Conservation (phyloP, 2,888 invertebrate species). For the Philonicus albiceps region DNA sequence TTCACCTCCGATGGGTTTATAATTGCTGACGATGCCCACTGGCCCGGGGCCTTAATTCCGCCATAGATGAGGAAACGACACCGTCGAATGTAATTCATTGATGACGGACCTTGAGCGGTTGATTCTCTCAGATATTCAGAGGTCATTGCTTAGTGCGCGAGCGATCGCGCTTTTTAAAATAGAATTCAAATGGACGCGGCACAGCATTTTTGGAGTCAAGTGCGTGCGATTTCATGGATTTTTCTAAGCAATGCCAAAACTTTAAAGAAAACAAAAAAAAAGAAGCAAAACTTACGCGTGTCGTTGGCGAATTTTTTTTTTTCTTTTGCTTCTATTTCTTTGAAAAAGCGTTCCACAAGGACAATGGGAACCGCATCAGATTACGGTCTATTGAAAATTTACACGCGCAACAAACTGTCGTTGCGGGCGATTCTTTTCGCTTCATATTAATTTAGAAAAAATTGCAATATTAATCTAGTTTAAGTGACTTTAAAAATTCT, state of each 20-base stretch:
- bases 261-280: not conserved
- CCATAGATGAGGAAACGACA: constrained; percentile 25
- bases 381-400: not conserved
- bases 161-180: constrained; percentile 21
- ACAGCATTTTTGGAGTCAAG: constrained; percentile 30
- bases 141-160: constrained; percentile 23
- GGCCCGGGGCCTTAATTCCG: not conserved
- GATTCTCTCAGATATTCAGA: constrained; percentile 24
- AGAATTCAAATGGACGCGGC: constrained; percentile 18
- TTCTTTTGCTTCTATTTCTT: not conserved
- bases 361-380: not conserved
- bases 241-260: constrained; percentile 34
- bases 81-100: constrained; percentile 4
- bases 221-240: constrained; percentile 34
- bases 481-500: not conserved
- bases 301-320: not conserved
- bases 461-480: not conserved
- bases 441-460: no score
- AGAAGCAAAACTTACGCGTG: constrained; percentile 31
- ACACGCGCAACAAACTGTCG: not conserved
- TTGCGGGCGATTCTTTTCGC: no score
- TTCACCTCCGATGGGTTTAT: constrained; percentile 22
- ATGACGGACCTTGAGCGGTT: constrained; percentile 9
- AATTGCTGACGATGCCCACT: not conserved
- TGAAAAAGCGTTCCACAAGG: not conserved